Conservation (phyloP, 30 jellyfish, hydroid and myxozoan species). For the Aurelia aurita complex sp. Pacific region DNA sequence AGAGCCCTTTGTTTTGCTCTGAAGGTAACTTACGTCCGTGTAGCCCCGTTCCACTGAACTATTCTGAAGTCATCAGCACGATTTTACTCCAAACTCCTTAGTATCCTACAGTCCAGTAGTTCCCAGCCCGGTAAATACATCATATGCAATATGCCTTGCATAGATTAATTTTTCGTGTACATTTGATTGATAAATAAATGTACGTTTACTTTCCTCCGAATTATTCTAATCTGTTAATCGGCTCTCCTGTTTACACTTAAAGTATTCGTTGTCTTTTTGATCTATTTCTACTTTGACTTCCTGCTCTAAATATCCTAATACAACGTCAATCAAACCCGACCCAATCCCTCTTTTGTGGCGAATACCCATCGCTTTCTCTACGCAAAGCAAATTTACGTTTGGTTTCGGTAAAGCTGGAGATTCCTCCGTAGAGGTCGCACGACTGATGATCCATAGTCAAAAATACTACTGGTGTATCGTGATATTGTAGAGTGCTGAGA, state of each 20-base stretch:
- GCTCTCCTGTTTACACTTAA: constrained; percentile 56
- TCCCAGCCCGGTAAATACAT: neutral
- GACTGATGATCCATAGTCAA: too few relatives aligned
- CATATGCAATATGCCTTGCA: constrained; percentile 24
- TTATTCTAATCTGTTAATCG: constrained; percentile 75
- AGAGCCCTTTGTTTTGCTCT: too few relatives aligned
- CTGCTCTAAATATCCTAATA: constrained; percentile 68
- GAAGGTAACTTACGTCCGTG: too few relatives aligned
- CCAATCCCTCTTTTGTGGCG: constrained; percentile 22
- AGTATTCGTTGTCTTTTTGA: constrained; percentile 39
- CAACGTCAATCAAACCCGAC: constrained; percentile 47
- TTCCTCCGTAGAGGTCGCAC: too few relatives aligned
- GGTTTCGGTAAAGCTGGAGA: too few relatives aligned
- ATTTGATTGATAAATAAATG: constrained; percentile 22
- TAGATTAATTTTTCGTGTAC: constrained; percentile 32
- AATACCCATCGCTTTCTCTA: neutral
- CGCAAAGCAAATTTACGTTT: constrained; percentile 1
- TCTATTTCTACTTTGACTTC: constrained; percentile 38
- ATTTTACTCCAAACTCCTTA: too few relatives aligned
- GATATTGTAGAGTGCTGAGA: too few relatives aligned
- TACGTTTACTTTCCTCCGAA: constrained; percentile 70
- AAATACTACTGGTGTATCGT: too few relatives aligned
- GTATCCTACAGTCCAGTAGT: too few relatives aligned
- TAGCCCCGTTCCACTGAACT: too few relatives aligned
- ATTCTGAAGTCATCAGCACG: too few relatives aligned